A percentile compares a stretch with the other conserved stretches of the same genome.
Evolutionary conservation across 2,888 invertebrate species (phyloP).

Genomic region (Crematogaster levior): DNA sequence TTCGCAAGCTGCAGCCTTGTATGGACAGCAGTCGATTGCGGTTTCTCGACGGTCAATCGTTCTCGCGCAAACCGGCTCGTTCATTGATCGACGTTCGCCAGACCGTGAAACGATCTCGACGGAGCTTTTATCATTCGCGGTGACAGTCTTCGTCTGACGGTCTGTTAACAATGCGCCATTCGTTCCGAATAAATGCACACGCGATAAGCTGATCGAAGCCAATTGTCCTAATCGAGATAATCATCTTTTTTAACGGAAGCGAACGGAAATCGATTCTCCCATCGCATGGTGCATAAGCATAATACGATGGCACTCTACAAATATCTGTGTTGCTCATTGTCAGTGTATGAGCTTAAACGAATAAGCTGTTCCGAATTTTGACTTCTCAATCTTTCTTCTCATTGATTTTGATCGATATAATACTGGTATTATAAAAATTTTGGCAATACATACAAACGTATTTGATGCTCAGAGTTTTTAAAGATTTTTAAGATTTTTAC

Average conservation of each 20-base stretch:
- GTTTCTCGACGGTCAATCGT: constrained; percentile 24
- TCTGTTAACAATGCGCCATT: constrained; percentile 43
- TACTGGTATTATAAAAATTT: neutral
- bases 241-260: constrained; percentile 27
- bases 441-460: neutral
- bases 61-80: constrained; percentile 39
- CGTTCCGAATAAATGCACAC: constrained; percentile 48
- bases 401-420: neutral
- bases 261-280: constrained; percentile 22
- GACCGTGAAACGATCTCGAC: constrained; percentile 57
- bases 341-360: neutral
- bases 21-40: constrained; percentile 21
- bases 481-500: neutral
- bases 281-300: neutral
- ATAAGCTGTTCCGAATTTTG: neutral
- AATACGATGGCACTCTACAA: constrained; percentile 1
- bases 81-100: constrained; percentile 50
- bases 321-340: neutral
- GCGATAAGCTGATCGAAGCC: constrained; percentile 19
- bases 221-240: constrained; percentile 35
- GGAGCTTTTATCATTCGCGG: constrained; percentile 47
- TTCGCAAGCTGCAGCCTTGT: neutral
- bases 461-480: neutral
- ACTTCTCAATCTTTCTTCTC: neutral
- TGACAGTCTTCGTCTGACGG: constrained; percentile 31